These are phyloP conservation scores for Chrysolophus pictus DNA, from an alignment of 2,797 vertebrate genomes.

Conservation along the genomic window DNA sequence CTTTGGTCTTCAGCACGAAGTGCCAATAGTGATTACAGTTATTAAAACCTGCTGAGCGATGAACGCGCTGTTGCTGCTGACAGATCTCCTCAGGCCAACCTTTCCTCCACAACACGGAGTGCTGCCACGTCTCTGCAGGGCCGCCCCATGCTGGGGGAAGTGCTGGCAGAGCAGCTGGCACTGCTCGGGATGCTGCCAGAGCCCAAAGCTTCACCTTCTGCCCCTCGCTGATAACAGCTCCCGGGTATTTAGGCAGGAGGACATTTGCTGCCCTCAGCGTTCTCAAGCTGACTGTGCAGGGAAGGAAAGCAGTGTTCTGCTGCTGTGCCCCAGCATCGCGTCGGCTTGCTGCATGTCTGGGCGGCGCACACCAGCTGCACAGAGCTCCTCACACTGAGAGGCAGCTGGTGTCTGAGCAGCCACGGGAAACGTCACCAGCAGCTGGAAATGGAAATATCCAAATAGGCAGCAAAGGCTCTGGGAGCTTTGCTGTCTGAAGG, in stretches of 20 bases:
- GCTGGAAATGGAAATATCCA: neutral
- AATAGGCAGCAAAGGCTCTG: neutral
- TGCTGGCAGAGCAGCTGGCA: too few species aligned
- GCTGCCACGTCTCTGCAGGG: accelerated
- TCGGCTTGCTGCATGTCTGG: too few species aligned
- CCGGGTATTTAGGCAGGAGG: too few species aligned
- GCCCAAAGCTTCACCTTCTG: too few species aligned
- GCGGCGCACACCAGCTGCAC: neutral
- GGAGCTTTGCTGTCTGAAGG: neutral
- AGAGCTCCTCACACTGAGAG: neutral
- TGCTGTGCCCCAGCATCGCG: too few species aligned
- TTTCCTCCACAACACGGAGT: neutral
- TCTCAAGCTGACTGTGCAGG: too few species aligned
- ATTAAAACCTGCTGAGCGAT: neutral
- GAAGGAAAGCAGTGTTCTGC: too few species aligned
- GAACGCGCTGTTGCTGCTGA: neutral
- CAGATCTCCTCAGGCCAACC: neutral
- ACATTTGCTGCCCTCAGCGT: too few species aligned
- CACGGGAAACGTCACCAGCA: neutral
- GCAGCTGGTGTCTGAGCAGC: neutral
- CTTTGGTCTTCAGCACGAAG: neutral
- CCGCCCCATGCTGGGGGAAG: accelerated
- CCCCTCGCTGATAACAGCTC: too few species aligned
- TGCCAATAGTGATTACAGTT: neutral
- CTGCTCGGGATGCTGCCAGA: too few species aligned